Base-by-base conservation (phyloP, 2,888 invertebrate species). In the Priocnemis perturbator region DNA sequence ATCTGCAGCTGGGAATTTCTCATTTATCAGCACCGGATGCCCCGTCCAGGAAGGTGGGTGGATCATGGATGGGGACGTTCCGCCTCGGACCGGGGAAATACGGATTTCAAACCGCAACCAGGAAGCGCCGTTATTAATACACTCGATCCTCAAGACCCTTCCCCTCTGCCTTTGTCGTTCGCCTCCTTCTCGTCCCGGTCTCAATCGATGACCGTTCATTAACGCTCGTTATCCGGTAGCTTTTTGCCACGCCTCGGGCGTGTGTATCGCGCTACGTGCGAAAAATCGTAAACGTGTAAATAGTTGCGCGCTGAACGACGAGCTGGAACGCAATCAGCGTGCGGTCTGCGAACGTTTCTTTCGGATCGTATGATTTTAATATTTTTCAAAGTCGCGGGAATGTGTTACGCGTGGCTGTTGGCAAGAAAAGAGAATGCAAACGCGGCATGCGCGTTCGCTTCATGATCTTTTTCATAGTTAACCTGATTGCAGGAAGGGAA, bases 1-100 rank as follows among this genome's bases (percentile, higher is more conserved):
- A 78, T 78, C 76, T 37, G 70, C 67, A 65, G 61, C 63, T 56
- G 77, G 71, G 74, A 68, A 77, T 78, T 78, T 78, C 78, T 77
- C 67, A 69, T 77, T 77, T 71, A 67, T 71, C 72, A 60, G 76
- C 37, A 37, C 37, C 37, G 37, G 37, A 37, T 37, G 37, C 37
- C 11, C 37, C 11, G 37, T 26, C 26, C 37, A 11, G 37, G 37
- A 37, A 37, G 7, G 37, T 37, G 37, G 37, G 37, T 37, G 37
- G 37, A 3, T 37, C 37, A 11, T 9, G 37, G 37, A 9, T 37
- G 37, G 44, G 11, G 37, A 50, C 19, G 53, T 55, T 23, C 50
- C 37, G 61, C 57, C 56, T 20, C 30, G 37, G 11, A 5, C 50
- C 30, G 23, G 61, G 66, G 47, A 63, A 48, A 9, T 47, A 58